These are phyloP conservation scores for Catharus ustulatus DNA, from an alignment of 2,797 vertebrate species.

Conservation along the genomic window DNA sequence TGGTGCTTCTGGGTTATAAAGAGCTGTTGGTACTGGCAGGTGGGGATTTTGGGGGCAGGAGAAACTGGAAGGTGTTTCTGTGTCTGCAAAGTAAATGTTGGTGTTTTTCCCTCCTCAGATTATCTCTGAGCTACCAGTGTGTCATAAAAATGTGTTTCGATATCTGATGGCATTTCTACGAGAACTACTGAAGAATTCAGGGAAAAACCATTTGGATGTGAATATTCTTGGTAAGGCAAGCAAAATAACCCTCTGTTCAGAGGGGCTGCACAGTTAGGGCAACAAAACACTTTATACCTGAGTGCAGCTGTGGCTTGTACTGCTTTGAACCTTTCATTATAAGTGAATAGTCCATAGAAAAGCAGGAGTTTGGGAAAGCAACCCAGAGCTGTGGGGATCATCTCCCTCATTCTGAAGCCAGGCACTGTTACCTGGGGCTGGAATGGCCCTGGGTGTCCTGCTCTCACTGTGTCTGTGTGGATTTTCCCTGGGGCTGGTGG, in stretches of 20 bases:
- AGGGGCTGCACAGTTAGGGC: no score
- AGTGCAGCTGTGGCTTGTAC: fast-evolving
- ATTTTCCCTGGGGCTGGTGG: neutral
- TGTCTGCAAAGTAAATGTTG: neutral
- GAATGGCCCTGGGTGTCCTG: fast-evolving
- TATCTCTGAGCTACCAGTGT: conserved; percentile 84
- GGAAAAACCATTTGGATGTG: conserved; percentile 88
- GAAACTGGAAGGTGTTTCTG: neutral
- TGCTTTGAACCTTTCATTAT: neutral
- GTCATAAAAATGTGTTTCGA: conserved; percentile 93
- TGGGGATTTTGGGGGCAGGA: neutral
- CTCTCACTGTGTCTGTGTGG: neutral
- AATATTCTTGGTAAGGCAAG: conserved; percentile 87
- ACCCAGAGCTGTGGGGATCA: fast-evolving
- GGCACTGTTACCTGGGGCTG: fast-evolving
- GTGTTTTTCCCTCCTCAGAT: conserved; percentile 73
- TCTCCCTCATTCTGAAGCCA: fast-evolving
- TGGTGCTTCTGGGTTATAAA: neutral
- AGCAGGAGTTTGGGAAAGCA: neutral
- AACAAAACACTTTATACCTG: fast-evolving
- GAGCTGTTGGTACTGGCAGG: neutral
- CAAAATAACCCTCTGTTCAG: neutral
- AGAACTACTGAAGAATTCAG: conserved; percentile 89
- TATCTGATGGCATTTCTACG: conserved; percentile 92
- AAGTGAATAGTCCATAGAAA: fast-evolving